phyloP scores from a whole-genome alignment of 2,888 invertebrate genomes.

The Agrochola circellaris region DNA sequence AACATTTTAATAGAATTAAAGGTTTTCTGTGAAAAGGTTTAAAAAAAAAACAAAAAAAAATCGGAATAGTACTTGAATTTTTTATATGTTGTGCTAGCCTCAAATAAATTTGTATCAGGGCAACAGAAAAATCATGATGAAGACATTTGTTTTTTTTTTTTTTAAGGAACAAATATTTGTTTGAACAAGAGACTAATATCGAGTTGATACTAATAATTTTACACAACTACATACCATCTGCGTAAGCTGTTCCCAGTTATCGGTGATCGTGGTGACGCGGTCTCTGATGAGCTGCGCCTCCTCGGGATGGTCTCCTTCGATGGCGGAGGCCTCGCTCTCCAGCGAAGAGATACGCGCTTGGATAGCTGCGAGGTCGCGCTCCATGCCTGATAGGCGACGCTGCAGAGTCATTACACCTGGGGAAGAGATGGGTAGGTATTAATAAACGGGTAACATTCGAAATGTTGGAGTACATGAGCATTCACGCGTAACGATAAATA shows the following conservation, averaged over 20 bases:
- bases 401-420: constrained; percentile 98
- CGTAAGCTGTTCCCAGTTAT: constrained; percentile 99
- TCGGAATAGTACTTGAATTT: too few species aligned
- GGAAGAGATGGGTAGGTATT: accelerated
- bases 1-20: too few species aligned
- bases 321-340: constrained; percentile 97
- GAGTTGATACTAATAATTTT: too few species aligned
- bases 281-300: constrained; percentile 97
- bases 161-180: too few species aligned
- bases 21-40: too few species aligned
- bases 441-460: neutral
- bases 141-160: too few species aligned
- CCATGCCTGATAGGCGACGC: constrained; percentile 99
- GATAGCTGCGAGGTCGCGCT: constrained; percentile 99
- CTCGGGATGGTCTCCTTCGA: constrained; percentile 98
- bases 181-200: too few species aligned
- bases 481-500: neutral
- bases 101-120: too few species aligned
- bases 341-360: constrained; percentile 98
- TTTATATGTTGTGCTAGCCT: too few species aligned
- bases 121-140: too few species aligned
- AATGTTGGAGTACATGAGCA: neutral
- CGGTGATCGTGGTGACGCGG: constrained; percentile 96
- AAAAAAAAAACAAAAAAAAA: too few species aligned
- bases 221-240: constrained; percentile 92